Percentiles rank a stretch among this genome's conserved stretches.
Evolutionary conservation across 2,113 vertebrate species (phyloP).

Genomic region (Catagonus wagneri): DNA sequence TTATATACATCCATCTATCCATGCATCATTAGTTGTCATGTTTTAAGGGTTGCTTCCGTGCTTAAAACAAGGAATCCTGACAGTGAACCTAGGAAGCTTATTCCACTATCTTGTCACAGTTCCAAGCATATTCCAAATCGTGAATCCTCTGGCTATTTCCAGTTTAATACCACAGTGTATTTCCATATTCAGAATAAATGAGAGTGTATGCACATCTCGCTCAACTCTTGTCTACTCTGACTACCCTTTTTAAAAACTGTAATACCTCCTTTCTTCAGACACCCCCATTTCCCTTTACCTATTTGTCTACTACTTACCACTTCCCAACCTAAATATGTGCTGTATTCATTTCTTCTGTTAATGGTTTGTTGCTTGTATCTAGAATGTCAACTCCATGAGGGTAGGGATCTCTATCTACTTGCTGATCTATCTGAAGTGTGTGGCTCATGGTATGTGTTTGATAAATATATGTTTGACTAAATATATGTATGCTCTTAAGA

Average conservation of each 20-base stretch:
- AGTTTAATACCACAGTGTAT: background rate
- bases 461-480: background rate
- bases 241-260: background rate
- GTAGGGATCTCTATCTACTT: background rate
- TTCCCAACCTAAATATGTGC: background rate
- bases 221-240: background rate
- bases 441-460: background rate
- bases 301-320: background rate
- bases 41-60: background rate
- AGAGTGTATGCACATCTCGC: background rate
- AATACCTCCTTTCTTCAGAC: background rate
- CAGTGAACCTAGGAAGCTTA: background rate
- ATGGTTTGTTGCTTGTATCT: background rate
- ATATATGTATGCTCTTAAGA: too few species aligned
- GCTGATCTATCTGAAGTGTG: background rate
- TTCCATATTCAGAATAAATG: background rate
- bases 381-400: background rate
- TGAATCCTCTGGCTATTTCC: background rate
- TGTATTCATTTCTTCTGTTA: background rate
- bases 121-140: background rate
- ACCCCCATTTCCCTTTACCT: background rate
- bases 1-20: background rate
- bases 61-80: background rate
- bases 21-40: background rate
- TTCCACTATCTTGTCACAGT: background rate